Evolutionary conservation across 1,140 invertebrate species (phyloP).

Genomic region (Ceratosolen fusciceps): DNA sequence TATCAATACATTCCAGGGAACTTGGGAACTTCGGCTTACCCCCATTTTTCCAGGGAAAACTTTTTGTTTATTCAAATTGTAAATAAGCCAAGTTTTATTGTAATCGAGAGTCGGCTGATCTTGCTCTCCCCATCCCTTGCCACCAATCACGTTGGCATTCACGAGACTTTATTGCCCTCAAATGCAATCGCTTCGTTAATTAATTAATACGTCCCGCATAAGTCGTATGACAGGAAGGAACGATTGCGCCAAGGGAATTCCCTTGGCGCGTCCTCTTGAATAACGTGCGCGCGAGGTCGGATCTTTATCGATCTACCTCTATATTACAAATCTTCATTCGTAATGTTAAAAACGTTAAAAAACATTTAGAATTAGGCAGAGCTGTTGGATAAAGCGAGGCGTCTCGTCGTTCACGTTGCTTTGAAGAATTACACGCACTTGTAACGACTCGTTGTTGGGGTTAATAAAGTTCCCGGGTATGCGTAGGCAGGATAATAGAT

Average conservation of each 20-base stretch:
- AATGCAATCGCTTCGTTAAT: conserved; percentile 20
- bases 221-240: background rate
- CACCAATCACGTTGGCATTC: too few species aligned
- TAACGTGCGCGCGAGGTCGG: background rate
- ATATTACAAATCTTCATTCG: too few species aligned
- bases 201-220: conserved; percentile 22
- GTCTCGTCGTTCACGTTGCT: too few species aligned
- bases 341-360: too few species aligned
- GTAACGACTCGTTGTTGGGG: too few species aligned
- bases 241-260: background rate
- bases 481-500: too few species aligned
- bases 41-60: conserved; percentile 19
- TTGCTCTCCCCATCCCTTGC: too few species aligned
- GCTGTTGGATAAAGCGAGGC: too few species aligned
- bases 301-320: too few species aligned
- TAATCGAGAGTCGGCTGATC: conserved; percentile 16
- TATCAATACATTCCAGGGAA: conserved; percentile 14
- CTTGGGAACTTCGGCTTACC: conserved; percentile 18
- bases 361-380: too few species aligned
- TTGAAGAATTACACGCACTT: too few species aligned
- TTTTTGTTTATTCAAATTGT: conserved; percentile 31
- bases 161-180: background rate
- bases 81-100: conserved; percentile 43
- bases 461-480: too few species aligned
- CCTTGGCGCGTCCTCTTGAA: background rate